Evolutionary conservation across 2,888 invertebrate species (phyloP).

Genomic region (Agonopterix arenella): DNA sequence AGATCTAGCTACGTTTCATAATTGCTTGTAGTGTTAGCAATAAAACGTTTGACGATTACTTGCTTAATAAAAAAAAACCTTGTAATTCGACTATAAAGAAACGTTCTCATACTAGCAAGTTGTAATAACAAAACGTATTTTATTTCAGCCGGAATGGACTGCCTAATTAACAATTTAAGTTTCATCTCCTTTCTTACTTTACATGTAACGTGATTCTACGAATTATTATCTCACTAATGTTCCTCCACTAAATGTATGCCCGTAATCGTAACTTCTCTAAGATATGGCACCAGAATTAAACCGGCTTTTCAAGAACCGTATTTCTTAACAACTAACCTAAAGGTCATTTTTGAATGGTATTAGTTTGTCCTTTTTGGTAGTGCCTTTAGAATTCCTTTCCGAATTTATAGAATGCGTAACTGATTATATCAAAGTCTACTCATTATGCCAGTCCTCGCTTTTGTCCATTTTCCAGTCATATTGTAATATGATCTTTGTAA

Average conservation of each 20-base stretch:
- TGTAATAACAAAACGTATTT: constrained; percentile 38
- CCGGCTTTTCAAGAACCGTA: constrained; percentile 14
- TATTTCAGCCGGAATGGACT: constrained; percentile 30
- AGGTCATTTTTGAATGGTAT: constrained; percentile 25
- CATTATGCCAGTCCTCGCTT: constrained; percentile 36
- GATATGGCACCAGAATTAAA: constrained; percentile 35
- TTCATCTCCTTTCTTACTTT: constrained; percentile 44
- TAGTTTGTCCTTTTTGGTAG: constrained; percentile 29
- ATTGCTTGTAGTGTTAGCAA: too few relatives aligned
- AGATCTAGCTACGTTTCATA: too few relatives aligned
- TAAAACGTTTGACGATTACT: too few relatives aligned
- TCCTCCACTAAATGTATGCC: constrained; percentile 41
- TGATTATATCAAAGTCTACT: constrained; percentile 35
- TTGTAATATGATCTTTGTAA: constrained; percentile 33
- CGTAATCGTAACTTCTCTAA: constrained; percentile 56
- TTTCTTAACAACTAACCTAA: constrained; percentile 17
- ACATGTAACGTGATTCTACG: constrained; percentile 54
- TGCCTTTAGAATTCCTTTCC: constrained; percentile 30
- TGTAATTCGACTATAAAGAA: constrained; percentile 9
- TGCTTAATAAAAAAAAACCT: constrained; percentile 1
- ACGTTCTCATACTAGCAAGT: constrained; percentile 24
- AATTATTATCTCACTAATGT: constrained; percentile 62
- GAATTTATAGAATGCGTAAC: constrained; percentile 40
- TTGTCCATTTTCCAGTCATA: constrained; percentile 22
- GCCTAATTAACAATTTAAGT: constrained; percentile 55